These are phyloP conservation scores for Orthosia gothica DNA, from an alignment of 2,888 invertebrate genomes.

Conservation along the genomic window DNA sequence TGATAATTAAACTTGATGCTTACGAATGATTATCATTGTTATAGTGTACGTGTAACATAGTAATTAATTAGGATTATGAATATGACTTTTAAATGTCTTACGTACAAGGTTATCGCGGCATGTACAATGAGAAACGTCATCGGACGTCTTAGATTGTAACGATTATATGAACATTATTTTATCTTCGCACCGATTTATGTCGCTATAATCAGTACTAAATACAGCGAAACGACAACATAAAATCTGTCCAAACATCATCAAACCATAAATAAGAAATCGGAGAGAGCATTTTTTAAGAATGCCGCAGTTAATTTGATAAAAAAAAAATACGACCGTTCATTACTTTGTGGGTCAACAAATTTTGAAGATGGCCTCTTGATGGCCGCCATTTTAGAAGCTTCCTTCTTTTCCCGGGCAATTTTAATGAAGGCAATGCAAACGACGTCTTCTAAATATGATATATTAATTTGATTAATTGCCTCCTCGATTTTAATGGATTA, in stretches of 20 bases:
- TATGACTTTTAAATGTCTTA: too few relatives aligned
- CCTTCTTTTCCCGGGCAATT: conserved; percentile 34
- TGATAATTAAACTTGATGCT: too few relatives aligned
- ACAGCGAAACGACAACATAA: conserved; percentile 1
- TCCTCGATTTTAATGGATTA: conserved; percentile 3
- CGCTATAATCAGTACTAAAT: background rate
- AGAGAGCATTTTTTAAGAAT: conserved; percentile 18
- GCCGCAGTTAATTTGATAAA: conserved; percentile 33
- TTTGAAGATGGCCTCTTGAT: conserved; percentile 13
- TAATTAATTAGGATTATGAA: too few relatives aligned
- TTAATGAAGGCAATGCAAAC: conserved; percentile 39
- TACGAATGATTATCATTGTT: too few relatives aligned
- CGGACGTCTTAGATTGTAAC: too few relatives aligned
- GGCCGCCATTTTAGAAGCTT: conserved; percentile 25
- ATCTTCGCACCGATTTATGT: background rate
- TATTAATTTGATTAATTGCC: conserved; percentile 42
- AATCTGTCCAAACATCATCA: conserved; percentile 19
- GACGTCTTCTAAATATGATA: conserved; percentile 27
- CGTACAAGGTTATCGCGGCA: too few relatives aligned
- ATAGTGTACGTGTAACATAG: too few relatives aligned
- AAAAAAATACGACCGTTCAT: conserved; percentile 33
- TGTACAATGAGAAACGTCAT: too few relatives aligned
- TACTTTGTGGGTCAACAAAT: conserved; percentile 39
- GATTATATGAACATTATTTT: background rate
- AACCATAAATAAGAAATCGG: conserved; percentile 34